A percentile compares a stretch with the other conserved stretches of the same genome.
Evolutionary conservation across 2,888 invertebrate species (phyloP).

Genomic region (Lochmaea crataegi): DNA sequence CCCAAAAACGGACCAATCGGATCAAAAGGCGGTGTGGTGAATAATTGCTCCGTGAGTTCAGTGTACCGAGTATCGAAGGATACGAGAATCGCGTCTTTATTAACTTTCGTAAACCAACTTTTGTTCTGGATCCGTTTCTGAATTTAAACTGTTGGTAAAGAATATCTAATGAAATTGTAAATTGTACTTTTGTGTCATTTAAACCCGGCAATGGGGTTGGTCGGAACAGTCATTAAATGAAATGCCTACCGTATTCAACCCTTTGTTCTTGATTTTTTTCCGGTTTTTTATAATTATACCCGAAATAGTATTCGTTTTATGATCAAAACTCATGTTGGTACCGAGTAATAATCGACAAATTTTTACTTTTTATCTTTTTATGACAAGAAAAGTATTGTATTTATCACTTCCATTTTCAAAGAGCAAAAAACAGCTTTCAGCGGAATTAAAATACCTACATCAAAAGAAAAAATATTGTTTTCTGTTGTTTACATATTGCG

Average conservation of each 20-base stretch:
- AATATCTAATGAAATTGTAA: slow-evolving; percentile 2
- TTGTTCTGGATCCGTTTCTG: not conserved
- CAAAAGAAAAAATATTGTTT: not conserved
- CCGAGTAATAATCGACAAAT: not conserved
- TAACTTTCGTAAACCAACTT: not conserved
- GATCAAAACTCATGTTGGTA: not conserved
- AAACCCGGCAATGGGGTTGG: not conserved
- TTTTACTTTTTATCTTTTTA: not conserved
- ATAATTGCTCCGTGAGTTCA: too few relatives aligned
- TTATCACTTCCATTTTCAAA: not conserved
- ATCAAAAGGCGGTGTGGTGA: too few relatives aligned
- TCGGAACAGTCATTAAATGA: not conserved
- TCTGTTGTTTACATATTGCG: not conserved
- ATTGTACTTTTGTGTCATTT: not conserved
- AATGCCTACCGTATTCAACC: not conserved
- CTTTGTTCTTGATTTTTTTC: not conserved
- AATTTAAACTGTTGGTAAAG: not conserved
- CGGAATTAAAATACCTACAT: not conserved
- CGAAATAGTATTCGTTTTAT: not conserved
- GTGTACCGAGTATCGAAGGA: too few relatives aligned
- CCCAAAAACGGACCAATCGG: too few relatives aligned
- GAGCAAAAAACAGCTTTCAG: not conserved
- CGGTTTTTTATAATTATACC: not conserved
- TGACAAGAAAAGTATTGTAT: not conserved
- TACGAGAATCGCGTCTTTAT: too few relatives aligned